Percentiles rank a stretch among this genome's conserved stretches.
Evolutionary conservation across 2,113 vertebrate genomes (phyloP).

Genomic region (Cervus canadensis): DNA sequence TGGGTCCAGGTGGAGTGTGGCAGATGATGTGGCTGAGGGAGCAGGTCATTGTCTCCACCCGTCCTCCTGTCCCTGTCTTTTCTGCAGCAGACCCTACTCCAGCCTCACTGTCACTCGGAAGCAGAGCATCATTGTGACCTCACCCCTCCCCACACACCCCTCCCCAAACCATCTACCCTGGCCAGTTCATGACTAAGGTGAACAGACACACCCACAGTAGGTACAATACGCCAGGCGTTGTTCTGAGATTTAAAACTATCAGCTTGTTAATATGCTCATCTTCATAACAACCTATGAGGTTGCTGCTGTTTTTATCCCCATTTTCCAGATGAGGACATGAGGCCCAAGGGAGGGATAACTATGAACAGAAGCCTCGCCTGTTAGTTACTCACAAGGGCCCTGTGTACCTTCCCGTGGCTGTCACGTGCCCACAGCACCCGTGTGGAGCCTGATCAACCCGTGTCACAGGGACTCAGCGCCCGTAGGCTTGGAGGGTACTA

Average conservation of each 20-base stretch:
- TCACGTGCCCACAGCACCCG: accelerated
- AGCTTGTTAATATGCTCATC: not conserved
- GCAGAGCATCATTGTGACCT: not conserved
- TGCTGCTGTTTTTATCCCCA: not conserved
- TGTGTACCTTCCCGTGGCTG: accelerated
- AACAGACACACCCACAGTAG: not conserved
- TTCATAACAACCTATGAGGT: not conserved
- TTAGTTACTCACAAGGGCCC: too few species aligned
- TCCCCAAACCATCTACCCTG: accelerated
- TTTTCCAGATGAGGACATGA: not conserved
- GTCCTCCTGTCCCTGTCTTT: not conserved
- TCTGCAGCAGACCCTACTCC: not conserved
- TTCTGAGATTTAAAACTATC: not conserved
- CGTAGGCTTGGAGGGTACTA: accelerated
- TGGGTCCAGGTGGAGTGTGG: not conserved
- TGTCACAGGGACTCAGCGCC: not conserved
- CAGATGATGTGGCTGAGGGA: not conserved
- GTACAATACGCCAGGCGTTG: not conserved
- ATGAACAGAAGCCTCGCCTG: not conserved
- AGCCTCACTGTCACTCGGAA: not conserved
- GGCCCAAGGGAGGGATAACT: not conserved
- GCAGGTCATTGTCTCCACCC: not conserved
- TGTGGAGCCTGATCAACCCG: accelerated
- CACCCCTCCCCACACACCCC: accelerated
- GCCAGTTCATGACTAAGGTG: not conserved